A percentile compares a stretch with the other conserved stretches of the same genome.
These are phyloP conservation scores for Mya arenaria DNA, from an alignment of 1,140 invertebrate species.

Conservation along the genomic window DNA sequence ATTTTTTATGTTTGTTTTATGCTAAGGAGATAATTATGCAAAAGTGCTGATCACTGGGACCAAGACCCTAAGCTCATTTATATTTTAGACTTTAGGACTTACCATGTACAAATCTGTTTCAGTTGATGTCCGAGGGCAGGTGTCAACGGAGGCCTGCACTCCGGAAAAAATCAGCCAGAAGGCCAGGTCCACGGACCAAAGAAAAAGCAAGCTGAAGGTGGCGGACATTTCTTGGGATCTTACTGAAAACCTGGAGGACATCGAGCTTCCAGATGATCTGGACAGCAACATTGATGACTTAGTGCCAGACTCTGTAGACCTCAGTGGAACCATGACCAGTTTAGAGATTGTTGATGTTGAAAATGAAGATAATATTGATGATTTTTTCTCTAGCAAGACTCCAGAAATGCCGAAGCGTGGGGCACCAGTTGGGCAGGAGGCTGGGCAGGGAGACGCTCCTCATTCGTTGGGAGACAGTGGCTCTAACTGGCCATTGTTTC, in stretches of 20 bases:
- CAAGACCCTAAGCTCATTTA: too few relatives aligned
- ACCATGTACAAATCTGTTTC: too few relatives aligned
- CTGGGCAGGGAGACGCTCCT: not conserved
- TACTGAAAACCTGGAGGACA: constrained; percentile 38
- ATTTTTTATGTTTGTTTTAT: too few relatives aligned
- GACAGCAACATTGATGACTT: not conserved
- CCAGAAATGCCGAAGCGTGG: constrained; percentile 35
- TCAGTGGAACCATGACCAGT: not conserved
- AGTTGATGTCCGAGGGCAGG: too few relatives aligned
- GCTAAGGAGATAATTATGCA: too few relatives aligned
- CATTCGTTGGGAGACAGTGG: not conserved
- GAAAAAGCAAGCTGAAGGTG: constrained; percentile 18
- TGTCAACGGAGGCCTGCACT: too few relatives aligned
- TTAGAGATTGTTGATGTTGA: not conserved
- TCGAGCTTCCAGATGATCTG: not conserved
- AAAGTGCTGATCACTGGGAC: too few relatives aligned
- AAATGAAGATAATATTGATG: constrained; percentile 32
- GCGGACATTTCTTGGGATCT: constrained; percentile 38
- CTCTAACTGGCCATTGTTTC: not conserved
- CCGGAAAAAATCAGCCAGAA: too few relatives aligned
- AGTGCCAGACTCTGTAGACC: not conserved
- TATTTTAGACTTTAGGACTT: too few relatives aligned
- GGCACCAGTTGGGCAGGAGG: not conserved
- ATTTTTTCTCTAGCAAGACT: constrained; percentile 42
- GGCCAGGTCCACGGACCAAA: not conserved